A percentile compares a stretch with the other conserved stretches of the same genome.
Evolutionary conservation across 2,113 vertebrate genomes (phyloP).

Genomic region (Indicator maculatus): DNA sequence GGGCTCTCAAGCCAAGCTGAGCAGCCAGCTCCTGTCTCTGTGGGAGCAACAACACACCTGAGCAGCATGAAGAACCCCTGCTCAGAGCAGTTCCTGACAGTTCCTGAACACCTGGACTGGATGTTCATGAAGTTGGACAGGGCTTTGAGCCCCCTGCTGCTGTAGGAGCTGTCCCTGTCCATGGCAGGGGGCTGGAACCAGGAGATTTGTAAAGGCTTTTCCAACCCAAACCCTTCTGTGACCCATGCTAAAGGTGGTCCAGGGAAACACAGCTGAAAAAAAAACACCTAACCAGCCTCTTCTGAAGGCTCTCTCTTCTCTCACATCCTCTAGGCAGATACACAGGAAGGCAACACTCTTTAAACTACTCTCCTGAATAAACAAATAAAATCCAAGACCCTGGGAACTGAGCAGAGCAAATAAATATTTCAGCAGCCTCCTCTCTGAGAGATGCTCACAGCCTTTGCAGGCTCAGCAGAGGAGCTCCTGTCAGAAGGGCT

Average conservation of each 20-base stretch:
- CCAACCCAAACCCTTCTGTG: too few relatives aligned
- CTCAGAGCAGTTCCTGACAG: not conserved
- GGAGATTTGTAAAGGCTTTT: too few relatives aligned
- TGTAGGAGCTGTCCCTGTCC: too few relatives aligned
- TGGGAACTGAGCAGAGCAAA: not conserved
- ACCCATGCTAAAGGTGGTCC: too few relatives aligned
- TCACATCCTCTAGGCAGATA: not conserved
- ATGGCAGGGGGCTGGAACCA: too few relatives aligned
- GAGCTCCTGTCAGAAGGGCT: not conserved
- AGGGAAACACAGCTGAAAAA: not conserved
- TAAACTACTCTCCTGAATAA: not conserved
- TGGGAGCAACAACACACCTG: not conserved
- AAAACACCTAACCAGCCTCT: not conserved
- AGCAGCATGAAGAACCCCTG: not conserved
- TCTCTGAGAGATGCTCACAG: too few relatives aligned
- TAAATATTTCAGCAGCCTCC: not conserved
- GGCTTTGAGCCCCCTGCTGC: too few relatives aligned
- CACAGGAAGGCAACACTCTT: not conserved
- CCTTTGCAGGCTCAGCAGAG: fast-evolving
- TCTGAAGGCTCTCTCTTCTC: not conserved
- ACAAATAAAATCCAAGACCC: not conserved
- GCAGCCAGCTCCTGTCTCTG: not conserved
- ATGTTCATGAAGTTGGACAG: too few relatives aligned
- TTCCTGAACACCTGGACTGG: too few relatives aligned
- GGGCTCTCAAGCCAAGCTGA: not conserved